Base-by-base conservation (phyloP, 2,888 invertebrate genomes). In the Brachynemurus nebulosus region DNA sequence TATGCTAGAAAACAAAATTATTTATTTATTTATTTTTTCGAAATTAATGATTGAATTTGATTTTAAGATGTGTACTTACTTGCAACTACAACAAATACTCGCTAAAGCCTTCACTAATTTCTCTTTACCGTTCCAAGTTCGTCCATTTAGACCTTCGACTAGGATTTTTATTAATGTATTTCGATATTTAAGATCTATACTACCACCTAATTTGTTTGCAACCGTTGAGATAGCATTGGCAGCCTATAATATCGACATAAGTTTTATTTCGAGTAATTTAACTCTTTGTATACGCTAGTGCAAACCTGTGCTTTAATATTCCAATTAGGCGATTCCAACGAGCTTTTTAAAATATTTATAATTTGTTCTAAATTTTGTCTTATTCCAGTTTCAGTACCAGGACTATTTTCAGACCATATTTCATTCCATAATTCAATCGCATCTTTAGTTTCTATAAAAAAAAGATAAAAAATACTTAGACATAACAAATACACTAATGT, bases 61-160 rank as follows among this genome's bases (percentile, higher is more conserved):
- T 38, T n/a, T n/a, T n/a, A n/a, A n/a, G n/a, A n/a, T n/a, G n/a
- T n/a, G n/a, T n/a, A 75, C 76, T 72, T 64, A 77, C 83, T 72
- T 70, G 75, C 84, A 76, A 52, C 69, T 72, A 41, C 66, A 67
- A 52, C 73, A 84, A 17, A 89, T 67, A 14, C 78, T 78, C 1
- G 86, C 78, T 4, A 91, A 59, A 0, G 91, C 90, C 52, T 79
- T 74, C 11, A 91, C 61, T 21, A 92, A 64, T 50, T 81, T 74
- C 51, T 89, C 82, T 61, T 93, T 93, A n/a, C 92, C 92, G 52
- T 80, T 78, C 77, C 90, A 93, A 0, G 88, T 89, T 59, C 91
- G 74, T 16, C 92, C 91, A 51, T 78, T 75, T 27, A 86, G 67
- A 1, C 83, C 84, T 39, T 71, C 71, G 2, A 86, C 61, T 42